phyloP scores from a whole-genome alignment of 2,888 invertebrate species.

The Rhagonycha fulva region DNA sequence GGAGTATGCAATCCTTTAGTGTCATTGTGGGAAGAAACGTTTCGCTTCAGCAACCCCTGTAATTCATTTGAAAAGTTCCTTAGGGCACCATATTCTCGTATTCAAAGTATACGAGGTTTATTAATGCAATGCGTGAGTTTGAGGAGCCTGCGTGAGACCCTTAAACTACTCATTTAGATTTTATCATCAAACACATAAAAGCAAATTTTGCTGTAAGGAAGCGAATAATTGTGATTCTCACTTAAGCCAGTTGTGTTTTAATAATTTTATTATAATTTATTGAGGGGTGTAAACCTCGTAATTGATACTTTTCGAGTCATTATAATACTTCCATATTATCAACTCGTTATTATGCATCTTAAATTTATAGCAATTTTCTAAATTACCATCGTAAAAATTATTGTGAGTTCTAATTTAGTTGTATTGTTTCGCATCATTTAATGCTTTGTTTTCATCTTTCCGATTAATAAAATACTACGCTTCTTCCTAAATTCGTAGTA shows the following conservation, averaged over 20 bases:
- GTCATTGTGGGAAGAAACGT: conserved; percentile 13
- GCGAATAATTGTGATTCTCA: conserved; percentile 25
- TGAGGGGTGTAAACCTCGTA: conserved; percentile 11
- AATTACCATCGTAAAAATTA: background rate
- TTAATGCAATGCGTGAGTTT: conserved; percentile 30
- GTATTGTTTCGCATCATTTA: background rate
- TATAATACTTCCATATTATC: conserved; percentile 5
- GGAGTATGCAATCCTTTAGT: conserved; percentile 21
- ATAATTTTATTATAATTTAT: conserved; percentile 16
- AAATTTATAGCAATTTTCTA: background rate
- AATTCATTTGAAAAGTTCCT: conserved; percentile 25
- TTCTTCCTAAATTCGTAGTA: background rate
- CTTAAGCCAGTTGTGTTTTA: conserved; percentile 14
- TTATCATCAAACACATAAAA: conserved; percentile 28
- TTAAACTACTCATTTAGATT: conserved; percentile 33
- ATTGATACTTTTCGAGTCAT: conserved; percentile 22
- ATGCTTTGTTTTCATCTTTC: background rate
- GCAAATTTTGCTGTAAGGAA: conserved; percentile 23
- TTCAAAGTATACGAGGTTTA: conserved; percentile 27
- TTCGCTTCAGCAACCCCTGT: conserved; percentile 16
- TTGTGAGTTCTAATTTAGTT: background rate
- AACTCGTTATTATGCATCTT: background rate
- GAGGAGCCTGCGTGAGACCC: conserved; percentile 26
- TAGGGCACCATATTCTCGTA: conserved; percentile 30
- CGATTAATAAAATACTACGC: background rate